Percentiles rank a stretch among this genome's conserved stretches.
Conservation (phyloP, 2,113 vertebrate species). For the Eurypyga helias region DNA sequence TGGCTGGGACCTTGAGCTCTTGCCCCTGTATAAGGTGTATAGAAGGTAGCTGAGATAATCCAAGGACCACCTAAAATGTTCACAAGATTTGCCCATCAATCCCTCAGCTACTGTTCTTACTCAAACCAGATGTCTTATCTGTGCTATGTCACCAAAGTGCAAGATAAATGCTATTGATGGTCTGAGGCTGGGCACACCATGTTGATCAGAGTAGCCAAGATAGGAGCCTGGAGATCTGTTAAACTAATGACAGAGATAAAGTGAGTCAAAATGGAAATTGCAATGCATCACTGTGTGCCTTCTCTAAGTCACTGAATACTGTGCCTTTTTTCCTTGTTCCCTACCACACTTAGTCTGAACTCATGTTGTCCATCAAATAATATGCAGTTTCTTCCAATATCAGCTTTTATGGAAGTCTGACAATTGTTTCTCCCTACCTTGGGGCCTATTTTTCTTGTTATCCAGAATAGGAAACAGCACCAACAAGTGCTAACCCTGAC, state of each 20-base stretch:
- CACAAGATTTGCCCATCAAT: not conserved
- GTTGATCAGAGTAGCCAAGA: not conserved
- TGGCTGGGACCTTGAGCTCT: not conserved
- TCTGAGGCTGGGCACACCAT: not conserved
- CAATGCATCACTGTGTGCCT: not conserved
- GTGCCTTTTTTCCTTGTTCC: not conserved
- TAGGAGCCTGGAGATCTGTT: not conserved
- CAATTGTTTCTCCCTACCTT: not conserved
- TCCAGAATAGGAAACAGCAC: not conserved
- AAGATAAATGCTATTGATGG: not conserved
- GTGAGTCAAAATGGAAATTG: not conserved
- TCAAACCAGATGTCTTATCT: not conserved
- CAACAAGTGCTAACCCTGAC: not conserved
- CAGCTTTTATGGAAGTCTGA: not conserved
- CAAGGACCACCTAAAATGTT: not conserved
- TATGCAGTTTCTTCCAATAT: not conserved
- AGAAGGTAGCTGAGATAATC: not conserved
- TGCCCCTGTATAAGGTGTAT: not conserved
- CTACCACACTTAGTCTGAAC: not conserved
- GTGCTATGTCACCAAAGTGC: not conserved
- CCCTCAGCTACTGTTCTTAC: not conserved
- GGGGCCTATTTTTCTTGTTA: not conserved
- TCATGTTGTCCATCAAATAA: not conserved
- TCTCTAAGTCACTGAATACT: not conserved
- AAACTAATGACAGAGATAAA: not conserved